phyloP scores from a whole-genome alignment of 1,140 invertebrate genomes.

The Apis mellifera region Amel_HAv3.1 CM009937.2:2735501-2736000 shows the following conservation, averaged over 20 bases:
- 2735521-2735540: too few relatives aligned
- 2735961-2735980: not conserved
- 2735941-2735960: too few relatives aligned
- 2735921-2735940: too few relatives aligned
- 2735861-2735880: slow-evolving; percentile 17
- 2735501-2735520: not conserved
- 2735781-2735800: slow-evolving; percentile 64
- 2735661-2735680: too few relatives aligned
- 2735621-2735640: too few relatives aligned
- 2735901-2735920: slow-evolving; percentile 30
- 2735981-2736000: slow-evolving; percentile 3
- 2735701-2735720: not conserved
- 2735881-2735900: slow-evolving; percentile 5
- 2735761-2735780: slow-evolving; percentile 19
- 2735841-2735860: slow-evolving; percentile 48
- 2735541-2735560: too few relatives aligned
- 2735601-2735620: not conserved
- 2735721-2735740: too few relatives aligned
- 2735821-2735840: slow-evolving; percentile 52
- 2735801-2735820: slow-evolving; percentile 71
- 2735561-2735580: too few relatives aligned
- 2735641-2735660: too few relatives aligned
- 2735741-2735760: slow-evolving; percentile 41
- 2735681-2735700: too few relatives aligned
- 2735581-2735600: not conserved